A percentile compares a stretch with the other conserved stretches of the same genome.
phyloP scores from a whole-genome alignment of 2,113 vertebrate species.

The Glareola pratincola region DNA sequence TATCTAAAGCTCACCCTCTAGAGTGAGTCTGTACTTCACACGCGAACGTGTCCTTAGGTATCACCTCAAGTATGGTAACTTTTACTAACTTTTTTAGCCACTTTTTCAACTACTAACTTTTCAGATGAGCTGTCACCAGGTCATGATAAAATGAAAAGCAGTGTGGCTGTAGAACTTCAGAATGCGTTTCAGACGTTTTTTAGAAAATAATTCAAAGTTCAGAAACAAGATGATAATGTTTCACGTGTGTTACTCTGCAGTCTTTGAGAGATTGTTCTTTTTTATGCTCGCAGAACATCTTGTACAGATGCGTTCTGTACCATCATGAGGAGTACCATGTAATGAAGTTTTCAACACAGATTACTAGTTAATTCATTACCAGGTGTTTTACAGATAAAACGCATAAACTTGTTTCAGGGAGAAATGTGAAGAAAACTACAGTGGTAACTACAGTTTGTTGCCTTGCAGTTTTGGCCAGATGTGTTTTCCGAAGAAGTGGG shows the following conservation, averaged over 20 bases:
- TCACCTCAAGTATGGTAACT: background rate
- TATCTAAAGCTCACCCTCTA: background rate
- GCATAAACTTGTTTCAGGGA: background rate
- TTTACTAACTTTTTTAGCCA: background rate
- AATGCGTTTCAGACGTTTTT: background rate
- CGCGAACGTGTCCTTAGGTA: background rate
- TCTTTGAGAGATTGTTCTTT: background rate
- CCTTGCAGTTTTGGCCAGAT: background rate
- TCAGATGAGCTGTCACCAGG: too few species aligned
- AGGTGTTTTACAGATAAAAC: background rate
- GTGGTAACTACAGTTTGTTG: background rate
- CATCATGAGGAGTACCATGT: background rate
- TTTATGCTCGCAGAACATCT: background rate
- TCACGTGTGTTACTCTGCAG: background rate
- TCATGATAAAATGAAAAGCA: background rate
- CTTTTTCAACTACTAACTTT: background rate
- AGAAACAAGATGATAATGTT: background rate
- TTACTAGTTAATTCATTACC: background rate
- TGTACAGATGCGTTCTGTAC: accelerated
- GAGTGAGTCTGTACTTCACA: background rate
- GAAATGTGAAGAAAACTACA: background rate
- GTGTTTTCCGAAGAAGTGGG: background rate
- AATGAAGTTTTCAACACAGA: background rate
- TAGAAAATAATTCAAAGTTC: background rate
- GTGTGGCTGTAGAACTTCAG: background rate